Base-by-base conservation (phyloP, 2,888 invertebrate genomes). In the Nasonia oneida region DNA sequence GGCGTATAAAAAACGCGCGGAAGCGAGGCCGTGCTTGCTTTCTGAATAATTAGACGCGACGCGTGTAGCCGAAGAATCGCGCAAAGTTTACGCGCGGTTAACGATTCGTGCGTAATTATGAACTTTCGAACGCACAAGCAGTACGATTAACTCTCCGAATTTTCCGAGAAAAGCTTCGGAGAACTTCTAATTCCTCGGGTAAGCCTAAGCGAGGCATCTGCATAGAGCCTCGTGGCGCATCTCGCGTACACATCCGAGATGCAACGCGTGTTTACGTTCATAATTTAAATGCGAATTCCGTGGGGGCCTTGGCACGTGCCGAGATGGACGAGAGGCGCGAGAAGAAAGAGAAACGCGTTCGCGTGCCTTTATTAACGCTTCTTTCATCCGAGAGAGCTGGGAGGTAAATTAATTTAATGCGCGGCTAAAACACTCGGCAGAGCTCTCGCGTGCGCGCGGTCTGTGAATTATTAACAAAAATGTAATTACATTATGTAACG, bases 321-420 rank as follows among this genome's bases (percentile, higher is more conserved):
- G 33, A 67, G 67, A 14, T 33, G 8, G 67, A 29, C 33, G 33
- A 67, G n/a, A 37, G 57, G 15, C 29, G 12, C 47, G n/a, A 2
- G 10, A 42, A 61, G 42, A 42, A 23, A 10, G 61, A 50, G 57
- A 77, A 67, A 33, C 57, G 77, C 33, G 37, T 71, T 18, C 78
- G 70, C 18, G 73, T 70, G 64, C 80, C 86, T 87, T 88, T 86
- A 87, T 87, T 87, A 87, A 85, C 86, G 80, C 80, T 86, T 78
- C 84, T 87, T 89, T 87, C 86, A 83, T 81, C 74, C 47, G 86
- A 81, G 85, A 85, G 70, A 1, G 29, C 29, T 29, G 1, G 10
- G 70, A 81, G 85, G 78, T 77, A 88, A 83, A 87, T 89, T 89
- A 85, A 88, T 89, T 89, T 88, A 88, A 89, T 86, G 86, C 76